Evolutionary conservation across 2,113 vertebrate species (phyloP), one percentile per base, ranked within the genome.

Genomic region (Python bivittatus): DNA sequence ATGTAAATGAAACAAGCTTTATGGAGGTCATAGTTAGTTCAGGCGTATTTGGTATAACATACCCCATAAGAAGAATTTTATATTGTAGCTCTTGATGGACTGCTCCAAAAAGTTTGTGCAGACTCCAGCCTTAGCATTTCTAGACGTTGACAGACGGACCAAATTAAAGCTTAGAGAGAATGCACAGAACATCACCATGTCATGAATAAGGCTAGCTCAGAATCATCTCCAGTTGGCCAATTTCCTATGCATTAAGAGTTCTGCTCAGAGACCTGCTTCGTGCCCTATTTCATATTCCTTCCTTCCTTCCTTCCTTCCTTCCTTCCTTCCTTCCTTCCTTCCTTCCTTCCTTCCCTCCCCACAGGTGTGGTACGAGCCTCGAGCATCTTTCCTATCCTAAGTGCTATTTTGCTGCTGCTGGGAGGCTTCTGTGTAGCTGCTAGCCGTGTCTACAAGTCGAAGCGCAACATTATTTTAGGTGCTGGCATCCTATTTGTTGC

Each of bases 321-420:
- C 60, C 61, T 1, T n/a, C 27, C 61, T 4, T 12, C 61, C 60
- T 3, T 29, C 60, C 27, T 12, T n/a, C 61, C 61, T 5, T 33
- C 5, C 61, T 13, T n/a, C 3, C 33, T 6, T 0, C 1, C 33
- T 15, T 53, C 38, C 6, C 52, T 57, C 53, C 44, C 13, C 12
- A 64, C 95, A 99, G 99, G 99, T 58, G 98, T 99, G 38, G 99
- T 99, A 93, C 98, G 99, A 85, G 99, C 99, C 95, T 99, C 99
- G 96, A 99, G 99, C 96, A 99, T 99, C 97, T 99, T 99, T 97
- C 99, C 99, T 5, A 99, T 99, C 96, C 98, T 99, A 95, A 99
- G 99, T 94, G 99, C 99, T 89, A 98, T 99, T 94, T 97, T 99
- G 95, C 98, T 99, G 96, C 96, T 99, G 93, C 98, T 99, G 95